Evolutionary conservation across 2,888 invertebrate genomes (phyloP), one percentile per base, ranked within the genome.

Genomic region (Lasioglossum marginatum): DNA sequence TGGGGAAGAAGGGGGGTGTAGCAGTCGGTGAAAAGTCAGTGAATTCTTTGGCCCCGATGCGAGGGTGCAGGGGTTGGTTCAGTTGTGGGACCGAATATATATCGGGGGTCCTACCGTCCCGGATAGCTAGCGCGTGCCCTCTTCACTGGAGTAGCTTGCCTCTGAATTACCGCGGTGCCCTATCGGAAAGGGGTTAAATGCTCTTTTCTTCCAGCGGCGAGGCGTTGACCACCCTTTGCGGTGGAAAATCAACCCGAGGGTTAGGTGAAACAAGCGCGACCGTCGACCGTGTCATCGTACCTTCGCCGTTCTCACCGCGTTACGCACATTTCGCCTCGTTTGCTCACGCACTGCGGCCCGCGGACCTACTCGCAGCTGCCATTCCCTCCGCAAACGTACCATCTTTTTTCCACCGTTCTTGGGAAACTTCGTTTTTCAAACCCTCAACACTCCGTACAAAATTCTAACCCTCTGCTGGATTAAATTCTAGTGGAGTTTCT

Each of bases 121-220:
- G 84, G 88, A 87, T 89, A 90, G 90, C 90, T 83, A 92, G 92
- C 94, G 94, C 94, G 94, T 95, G 94, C 94, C 94, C 94, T 94
- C 94, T 94, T 95, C 94, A 94, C 93, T 95, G 93, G 92, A 93
- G 94, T 91, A 92, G 92, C 87, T 85, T 87, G 89, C 88, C 87
- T 83, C 91, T 91, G 84, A 88, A 91, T 91, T 89, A 87, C 85
- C 82, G 76, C 81, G 86, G 88, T 90, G 86, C 89, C 89, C 90
- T 77, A 88, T 87, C 84, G 82, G 75, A 91, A 93, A 93, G 93
- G 93, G 94, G 93, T 93, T 93, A 93, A 93, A 93, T 94, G 94
- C 93, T 94, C 94, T 94, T 93, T 94, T 93, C 92, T 92, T 91
- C 88, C 79, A 84, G 81, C 83, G 81, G 31, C 89, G 88, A 85